These are phyloP conservation scores for Porites divaricata DNA, from an alignment of 92 coral and sea anemone species.

Conservation along the genomic window DNA sequence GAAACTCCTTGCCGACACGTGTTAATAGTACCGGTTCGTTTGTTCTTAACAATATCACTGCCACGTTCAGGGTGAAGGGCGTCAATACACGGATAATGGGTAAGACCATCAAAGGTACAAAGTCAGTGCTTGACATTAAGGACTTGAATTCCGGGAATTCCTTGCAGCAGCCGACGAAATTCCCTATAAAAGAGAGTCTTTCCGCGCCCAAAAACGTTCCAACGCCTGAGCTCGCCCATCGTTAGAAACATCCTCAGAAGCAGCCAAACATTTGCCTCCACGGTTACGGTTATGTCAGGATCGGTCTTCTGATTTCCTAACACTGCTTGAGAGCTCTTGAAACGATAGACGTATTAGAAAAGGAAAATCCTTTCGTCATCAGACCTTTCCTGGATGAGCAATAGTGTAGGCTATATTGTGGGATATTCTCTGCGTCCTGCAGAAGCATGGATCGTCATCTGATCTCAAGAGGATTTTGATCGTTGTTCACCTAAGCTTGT, in stretches of 20 bases:
- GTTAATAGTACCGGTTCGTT: constrained; percentile 63
- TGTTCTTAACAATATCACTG: constrained; percentile 37
- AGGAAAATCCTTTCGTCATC: constrained; percentile 43
- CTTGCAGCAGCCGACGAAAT: constrained; percentile 47
- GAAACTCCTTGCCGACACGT: no score
- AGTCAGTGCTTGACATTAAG: constrained; percentile 34
- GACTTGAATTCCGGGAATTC: constrained; percentile 31
- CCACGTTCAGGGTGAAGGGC: constrained; percentile 14
- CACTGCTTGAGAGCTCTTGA: constrained; percentile 62
- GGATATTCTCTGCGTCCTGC: no score
- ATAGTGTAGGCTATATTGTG: neutral
- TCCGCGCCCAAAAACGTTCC: neutral
- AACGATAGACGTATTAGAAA: constrained; percentile 35
- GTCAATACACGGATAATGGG: constrained; percentile 30
- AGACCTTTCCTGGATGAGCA: constrained; percentile 66
- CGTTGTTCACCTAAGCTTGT: no score
- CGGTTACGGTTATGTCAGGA: constrained; percentile 27
- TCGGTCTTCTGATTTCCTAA: constrained; percentile 55
- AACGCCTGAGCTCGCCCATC: constrained; percentile 23
- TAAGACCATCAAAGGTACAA: constrained; percentile 44
- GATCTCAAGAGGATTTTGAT: no score
- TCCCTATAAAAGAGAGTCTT: constrained; percentile 33
- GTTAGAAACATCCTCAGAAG: constrained; percentile 38
- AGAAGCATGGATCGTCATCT: no score
- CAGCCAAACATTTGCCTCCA: constrained; percentile 35